Percentiles rank a stretch among this genome's conserved stretches.
phyloP scores from a whole-genome alignment of 2,797 vertebrate species.

The Pseudomugil tenellus region DNA sequence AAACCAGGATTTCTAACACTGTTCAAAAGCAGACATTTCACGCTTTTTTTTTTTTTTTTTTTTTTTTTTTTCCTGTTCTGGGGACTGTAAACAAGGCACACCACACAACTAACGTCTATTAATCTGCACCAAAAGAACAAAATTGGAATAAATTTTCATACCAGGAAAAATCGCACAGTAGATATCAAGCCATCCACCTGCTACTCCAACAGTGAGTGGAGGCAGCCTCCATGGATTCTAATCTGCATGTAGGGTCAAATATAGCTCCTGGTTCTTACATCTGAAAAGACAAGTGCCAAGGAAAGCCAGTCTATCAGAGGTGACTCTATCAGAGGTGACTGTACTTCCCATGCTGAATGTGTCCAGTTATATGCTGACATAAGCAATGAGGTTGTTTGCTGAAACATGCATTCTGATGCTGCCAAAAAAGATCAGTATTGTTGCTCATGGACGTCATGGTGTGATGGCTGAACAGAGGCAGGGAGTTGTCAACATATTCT shows the following conservation, averaged over 20 bases:
- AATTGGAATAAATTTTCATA: slow-evolving; percentile 2
- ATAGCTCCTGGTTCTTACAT: slow-evolving; percentile 16
- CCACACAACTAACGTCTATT: background rate
- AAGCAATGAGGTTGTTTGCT: slow-evolving; percentile 28
- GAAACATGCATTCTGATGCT: slow-evolving; percentile 31
- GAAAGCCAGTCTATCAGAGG: slow-evolving; percentile 15
- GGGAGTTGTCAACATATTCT: background rate
- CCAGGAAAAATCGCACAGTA: background rate
- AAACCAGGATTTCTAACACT: background rate
- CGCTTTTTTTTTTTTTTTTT: background rate
- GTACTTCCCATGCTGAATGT: slow-evolving; percentile 25
- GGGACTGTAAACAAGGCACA: slow-evolving; percentile 4
- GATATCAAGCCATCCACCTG: slow-evolving; percentile 2
- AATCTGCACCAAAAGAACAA: background rate
- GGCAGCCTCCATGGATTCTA: too few species aligned
- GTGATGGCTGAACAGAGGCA: slow-evolving; percentile 10
- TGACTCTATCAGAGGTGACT: slow-evolving; percentile 37
- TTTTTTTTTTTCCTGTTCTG: slow-evolving; percentile 6
- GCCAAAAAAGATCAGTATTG: slow-evolving; percentile 22
- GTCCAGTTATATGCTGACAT: slow-evolving; percentile 42
- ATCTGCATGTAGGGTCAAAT: slow-evolving; percentile 18
- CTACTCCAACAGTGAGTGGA: slow-evolving; percentile 16
- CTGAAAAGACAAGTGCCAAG: slow-evolving; percentile 23
- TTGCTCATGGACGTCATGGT: slow-evolving; percentile 2
- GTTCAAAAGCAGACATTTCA: slow-evolving; percentile 4